Conservation (phyloP, 2,888 invertebrate species). For the Lathronympha strigana region DNA sequence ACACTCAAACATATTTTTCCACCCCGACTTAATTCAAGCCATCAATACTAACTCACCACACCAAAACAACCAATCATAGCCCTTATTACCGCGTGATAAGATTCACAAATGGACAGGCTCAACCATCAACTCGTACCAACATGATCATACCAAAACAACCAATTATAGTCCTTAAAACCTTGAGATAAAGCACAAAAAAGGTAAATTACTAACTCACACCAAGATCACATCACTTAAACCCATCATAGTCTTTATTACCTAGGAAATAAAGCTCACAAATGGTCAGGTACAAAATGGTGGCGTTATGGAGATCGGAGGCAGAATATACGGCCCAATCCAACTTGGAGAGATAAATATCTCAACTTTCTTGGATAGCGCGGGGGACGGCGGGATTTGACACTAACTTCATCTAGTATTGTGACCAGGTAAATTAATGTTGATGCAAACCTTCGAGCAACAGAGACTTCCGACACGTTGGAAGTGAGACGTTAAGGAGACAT, state of each 20-base stretch:
- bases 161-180: background rate
- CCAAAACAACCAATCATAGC: background rate
- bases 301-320: background rate
- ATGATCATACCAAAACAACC: background rate
- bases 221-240: background rate
- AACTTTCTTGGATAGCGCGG: conserved; percentile 23
- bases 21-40: conserved; percentile 25
- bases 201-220: conserved; percentile 1
- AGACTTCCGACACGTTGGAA: no score
- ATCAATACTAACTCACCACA: conserved; percentile 10
- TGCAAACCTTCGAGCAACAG: no score
- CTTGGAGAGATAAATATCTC: conserved; percentile 37
- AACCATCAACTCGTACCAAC: conserved; percentile 6
- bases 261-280: background rate
- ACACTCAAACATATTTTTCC: conserved; percentile 37
- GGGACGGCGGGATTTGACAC: conserved; percentile 6
- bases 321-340: conserved; percentile 30
- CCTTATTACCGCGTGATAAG: background rate
- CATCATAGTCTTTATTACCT: no score
- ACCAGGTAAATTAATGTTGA: conserved; percentile 3
- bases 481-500: no score
- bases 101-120: no score
- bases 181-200: no score
- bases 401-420: conserved; percentile 17
- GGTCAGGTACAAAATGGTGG: background rate